Conservation (phyloP, 2,113 vertebrate genomes). For the Chlamydotis undulata region DNA sequence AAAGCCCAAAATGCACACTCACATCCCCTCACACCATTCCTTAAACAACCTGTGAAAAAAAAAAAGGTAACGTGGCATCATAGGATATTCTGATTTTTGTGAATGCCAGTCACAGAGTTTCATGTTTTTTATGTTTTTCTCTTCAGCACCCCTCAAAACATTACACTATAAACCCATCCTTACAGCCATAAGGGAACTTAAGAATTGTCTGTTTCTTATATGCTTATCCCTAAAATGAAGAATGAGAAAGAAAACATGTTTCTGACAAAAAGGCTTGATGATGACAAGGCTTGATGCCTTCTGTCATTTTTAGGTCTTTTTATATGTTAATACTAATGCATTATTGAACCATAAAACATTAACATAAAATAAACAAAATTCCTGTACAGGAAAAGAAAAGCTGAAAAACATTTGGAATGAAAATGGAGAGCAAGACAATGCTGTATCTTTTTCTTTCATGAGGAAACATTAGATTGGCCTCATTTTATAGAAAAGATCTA, state of each 20-base stretch:
- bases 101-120: background rate
- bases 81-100: background rate
- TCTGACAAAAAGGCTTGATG: background rate
- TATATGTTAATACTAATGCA: background rate
- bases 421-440: background rate
- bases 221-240: background rate
- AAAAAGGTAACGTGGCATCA: background rate
- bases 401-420: background rate
- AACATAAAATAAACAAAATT: background rate
- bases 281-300: background rate
- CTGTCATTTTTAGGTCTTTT: background rate
- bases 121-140: background rate
- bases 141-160: background rate
- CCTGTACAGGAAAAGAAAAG: background rate
- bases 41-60: background rate
- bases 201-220: background rate
- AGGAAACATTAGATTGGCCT: background rate
- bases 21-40: fast-evolving
- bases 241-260: background rate
- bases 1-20: background rate
- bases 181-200: background rate
- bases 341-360: background rate
- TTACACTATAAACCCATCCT: background rate
- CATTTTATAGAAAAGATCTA: background rate
- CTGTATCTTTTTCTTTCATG: background rate